Conservation (phyloP, 2,888 invertebrate species). For the Apamea sordens region DNA sequence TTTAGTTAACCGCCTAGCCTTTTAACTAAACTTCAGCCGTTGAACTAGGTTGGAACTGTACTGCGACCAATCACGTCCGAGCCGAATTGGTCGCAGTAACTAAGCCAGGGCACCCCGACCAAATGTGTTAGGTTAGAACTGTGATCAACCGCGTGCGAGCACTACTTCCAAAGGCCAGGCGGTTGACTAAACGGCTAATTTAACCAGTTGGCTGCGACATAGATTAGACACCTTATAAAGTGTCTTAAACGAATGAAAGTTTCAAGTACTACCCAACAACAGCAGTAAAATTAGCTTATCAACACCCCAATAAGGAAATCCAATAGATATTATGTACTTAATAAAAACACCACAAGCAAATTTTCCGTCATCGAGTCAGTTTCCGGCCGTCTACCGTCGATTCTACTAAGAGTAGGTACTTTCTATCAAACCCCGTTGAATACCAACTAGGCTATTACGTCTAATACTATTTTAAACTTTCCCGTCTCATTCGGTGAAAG, state of each 20-base stretch:
- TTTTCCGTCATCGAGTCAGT: conserved; percentile 28
- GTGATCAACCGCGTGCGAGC: too few species aligned
- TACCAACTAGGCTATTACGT: conserved; percentile 44
- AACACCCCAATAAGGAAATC: conserved; percentile 32
- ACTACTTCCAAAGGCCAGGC: too few species aligned
- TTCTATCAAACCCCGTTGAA: conserved; percentile 40
- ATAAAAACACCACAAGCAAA: background rate
- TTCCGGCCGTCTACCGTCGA: background rate
- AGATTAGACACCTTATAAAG: background rate
- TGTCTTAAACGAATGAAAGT: background rate
- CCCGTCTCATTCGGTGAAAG: conserved; percentile 57
- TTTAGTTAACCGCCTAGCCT: too few species aligned
- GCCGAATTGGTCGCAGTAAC: too few species aligned
- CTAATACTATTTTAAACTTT: conserved; percentile 40
- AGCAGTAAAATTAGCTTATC: background rate
- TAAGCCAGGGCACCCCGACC: too few species aligned
- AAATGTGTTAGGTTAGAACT: too few species aligned
- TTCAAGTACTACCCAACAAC: background rate
- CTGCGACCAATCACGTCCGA: too few species aligned
- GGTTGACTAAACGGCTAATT: too few species aligned
- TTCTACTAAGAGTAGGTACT: conserved; percentile 18
- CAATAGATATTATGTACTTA: conserved; percentile 17
- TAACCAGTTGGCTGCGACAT: too few species aligned
- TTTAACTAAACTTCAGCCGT: too few species aligned
- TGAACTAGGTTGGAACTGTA: too few species aligned